Percentiles rank a stretch among this genome's conserved stretches.
Evolutionary conservation across 2,113 vertebrate genomes (phyloP).

Genomic region (Osmerus mordax): DNA sequence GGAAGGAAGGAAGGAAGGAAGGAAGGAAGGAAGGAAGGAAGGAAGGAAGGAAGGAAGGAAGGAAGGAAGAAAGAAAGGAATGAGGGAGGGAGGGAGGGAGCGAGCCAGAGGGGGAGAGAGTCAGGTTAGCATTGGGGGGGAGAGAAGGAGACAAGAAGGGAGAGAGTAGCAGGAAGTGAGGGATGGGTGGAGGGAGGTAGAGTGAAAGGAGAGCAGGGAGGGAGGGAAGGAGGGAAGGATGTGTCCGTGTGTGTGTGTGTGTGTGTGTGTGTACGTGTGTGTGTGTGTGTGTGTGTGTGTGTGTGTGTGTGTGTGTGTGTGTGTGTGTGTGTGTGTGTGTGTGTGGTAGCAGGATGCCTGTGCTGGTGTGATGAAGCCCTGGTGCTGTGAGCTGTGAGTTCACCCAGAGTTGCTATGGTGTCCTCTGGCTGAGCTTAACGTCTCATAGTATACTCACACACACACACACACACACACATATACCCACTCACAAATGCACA

Average conservation of each 20-base stretch:
- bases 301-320: too few relatives aligned
- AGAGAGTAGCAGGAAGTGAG: background rate
- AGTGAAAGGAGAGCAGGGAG: background rate
- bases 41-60: background rate
- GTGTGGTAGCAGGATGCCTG: background rate
- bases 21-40: background rate
- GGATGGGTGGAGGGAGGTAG: background rate
- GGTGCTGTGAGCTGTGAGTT: too few relatives aligned
- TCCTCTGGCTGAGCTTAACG: too few relatives aligned
- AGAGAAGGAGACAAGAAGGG: background rate
- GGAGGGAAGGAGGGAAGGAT: background rate
- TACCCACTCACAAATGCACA: too few relatives aligned
- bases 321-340: too few relatives aligned
- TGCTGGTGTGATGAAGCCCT: too few relatives aligned
- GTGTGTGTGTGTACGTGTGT: too few relatives aligned
- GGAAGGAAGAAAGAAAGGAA: background rate
- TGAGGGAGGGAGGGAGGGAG: slow-evolving; percentile 2
- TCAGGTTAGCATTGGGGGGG: background rate
- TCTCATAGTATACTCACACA: too few relatives aligned
- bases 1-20: background rate
- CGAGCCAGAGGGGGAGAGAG: background rate
- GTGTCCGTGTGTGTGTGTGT: too few relatives aligned
- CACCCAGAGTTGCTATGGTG: too few relatives aligned
- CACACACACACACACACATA: too few relatives aligned
- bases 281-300: too few relatives aligned